Percentiles rank a stretch among this genome's conserved stretches.
Conservation (phyloP, 1,140 invertebrate genomes). For the Tetragonula clypearis region DNA sequence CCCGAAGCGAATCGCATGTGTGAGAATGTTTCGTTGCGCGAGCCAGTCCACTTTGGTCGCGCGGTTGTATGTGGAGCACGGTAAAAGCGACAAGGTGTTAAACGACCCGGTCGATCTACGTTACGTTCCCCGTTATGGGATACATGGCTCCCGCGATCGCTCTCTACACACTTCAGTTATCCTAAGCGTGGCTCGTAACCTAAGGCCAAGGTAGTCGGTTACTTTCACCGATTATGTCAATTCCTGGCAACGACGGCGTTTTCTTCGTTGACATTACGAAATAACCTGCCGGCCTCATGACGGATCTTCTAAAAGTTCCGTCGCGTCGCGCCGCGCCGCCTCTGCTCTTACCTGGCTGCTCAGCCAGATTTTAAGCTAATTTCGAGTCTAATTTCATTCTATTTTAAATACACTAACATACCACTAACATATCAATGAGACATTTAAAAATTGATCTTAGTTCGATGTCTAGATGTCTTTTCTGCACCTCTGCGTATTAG, state of each 20-base stretch:
- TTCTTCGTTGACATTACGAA: slow-evolving; percentile 56
- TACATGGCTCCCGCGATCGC: slow-evolving; percentile 26
- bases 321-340: background rate
- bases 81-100: slow-evolving; percentile 62
- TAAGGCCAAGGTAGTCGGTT: slow-evolving; percentile 68
- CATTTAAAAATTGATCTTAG: background rate
- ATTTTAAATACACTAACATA: background rate
- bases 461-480: background rate
- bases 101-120: slow-evolving; percentile 43
- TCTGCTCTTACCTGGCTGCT: background rate
- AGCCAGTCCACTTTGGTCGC: slow-evolving; percentile 59
- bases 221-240: slow-evolving; percentile 70
- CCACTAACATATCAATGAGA: background rate
- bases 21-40: slow-evolving; percentile 53
- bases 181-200: slow-evolving; percentile 57
- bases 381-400: slow-evolving; percentile 1
- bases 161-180: slow-evolving; percentile 56
- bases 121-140: slow-evolving; percentile 58
- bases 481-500: too few species aligned
- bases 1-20: slow-evolving; percentile 67
- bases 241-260: slow-evolving; percentile 50
- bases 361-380: slow-evolving; percentile 14
- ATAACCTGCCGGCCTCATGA: background rate
- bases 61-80: slow-evolving; percentile 67
- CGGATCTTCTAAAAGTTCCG: background rate